Conservation (phyloP, 2,797 vertebrate species). For the Micrastur ruficollis region DNA sequence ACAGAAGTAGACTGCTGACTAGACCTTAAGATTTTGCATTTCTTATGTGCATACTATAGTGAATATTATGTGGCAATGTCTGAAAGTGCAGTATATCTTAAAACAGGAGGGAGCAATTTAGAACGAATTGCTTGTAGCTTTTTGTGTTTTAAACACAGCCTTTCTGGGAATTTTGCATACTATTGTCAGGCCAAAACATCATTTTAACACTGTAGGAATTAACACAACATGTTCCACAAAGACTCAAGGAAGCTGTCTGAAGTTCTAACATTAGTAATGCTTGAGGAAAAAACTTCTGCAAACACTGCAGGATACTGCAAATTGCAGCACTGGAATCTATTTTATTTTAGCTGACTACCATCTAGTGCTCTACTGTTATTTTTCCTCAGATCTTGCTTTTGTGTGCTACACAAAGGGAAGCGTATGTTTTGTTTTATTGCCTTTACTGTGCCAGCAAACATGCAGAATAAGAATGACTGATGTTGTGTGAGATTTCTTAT, state of each 20-base stretch:
- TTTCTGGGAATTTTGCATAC: not conserved
- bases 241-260: not conserved
- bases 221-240: not conserved
- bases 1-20: not conserved
- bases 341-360: constrained; percentile 37
- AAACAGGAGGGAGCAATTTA: not conserved
- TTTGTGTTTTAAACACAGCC: not conserved
- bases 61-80: not conserved
- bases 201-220: not conserved
- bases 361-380: not conserved
- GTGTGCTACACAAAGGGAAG: constrained; percentile 31
- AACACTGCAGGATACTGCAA: not conserved
- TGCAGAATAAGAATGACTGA: constrained; percentile 51
- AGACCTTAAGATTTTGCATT: not conserved
- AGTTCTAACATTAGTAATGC: not conserved
- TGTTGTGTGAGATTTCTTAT: constrained; percentile 31
- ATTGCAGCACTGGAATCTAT: constrained; percentile 19
- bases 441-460: not conserved
- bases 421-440: constrained; percentile 45
- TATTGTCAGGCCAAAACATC: not conserved
- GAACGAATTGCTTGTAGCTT: not conserved
- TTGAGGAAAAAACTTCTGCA: not conserved
- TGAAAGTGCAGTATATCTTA: not conserved
- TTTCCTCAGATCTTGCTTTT: constrained; percentile 6
- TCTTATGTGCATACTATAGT: not conserved